These are phyloP conservation scores for Perizoma affinitatum DNA, from an alignment of 2,888 invertebrate species.

Conservation along the genomic window DNA sequence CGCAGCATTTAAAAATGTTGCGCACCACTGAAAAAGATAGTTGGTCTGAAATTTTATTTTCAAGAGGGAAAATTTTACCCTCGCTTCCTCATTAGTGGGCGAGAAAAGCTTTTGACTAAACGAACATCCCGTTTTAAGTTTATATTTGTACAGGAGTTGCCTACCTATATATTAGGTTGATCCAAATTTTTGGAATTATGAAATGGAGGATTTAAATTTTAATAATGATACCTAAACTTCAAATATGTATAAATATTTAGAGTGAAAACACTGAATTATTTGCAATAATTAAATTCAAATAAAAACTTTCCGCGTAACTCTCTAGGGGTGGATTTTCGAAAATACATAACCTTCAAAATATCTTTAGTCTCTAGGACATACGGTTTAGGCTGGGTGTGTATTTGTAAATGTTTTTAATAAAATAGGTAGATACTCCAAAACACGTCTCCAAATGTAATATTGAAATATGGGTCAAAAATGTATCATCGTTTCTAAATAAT, in stretches of 20 bases:
- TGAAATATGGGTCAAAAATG: background rate
- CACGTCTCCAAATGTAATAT: background rate
- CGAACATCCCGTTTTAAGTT: conserved; percentile 59
- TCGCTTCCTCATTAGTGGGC: conserved; percentile 66
- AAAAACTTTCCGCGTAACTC: too few relatives aligned
- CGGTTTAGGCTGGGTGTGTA: too few relatives aligned
- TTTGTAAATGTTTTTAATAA: too few relatives aligned
- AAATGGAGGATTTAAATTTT: background rate
- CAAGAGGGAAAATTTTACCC: conserved; percentile 62
- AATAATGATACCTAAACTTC: background rate
- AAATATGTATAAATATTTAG: background rate
- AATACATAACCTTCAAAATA: too few relatives aligned
- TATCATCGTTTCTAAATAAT: background rate
- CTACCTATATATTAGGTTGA: conserved; percentile 33
- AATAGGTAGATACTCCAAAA: too few relatives aligned
- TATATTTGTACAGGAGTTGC: conserved; percentile 42
- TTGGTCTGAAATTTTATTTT: conserved; percentile 63
- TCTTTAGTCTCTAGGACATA: too few relatives aligned
- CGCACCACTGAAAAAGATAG: conserved; percentile 59
- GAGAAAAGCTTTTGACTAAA: conserved; percentile 60
- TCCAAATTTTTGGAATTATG: conserved; percentile 16
- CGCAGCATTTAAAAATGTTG: conserved; percentile 60
- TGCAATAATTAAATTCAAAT: too few relatives aligned
- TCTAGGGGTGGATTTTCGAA: too few relatives aligned
- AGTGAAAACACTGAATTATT: background rate